A percentile compares a stretch with the other conserved stretches of the same genome.
Evolutionary conservation across 2,113 vertebrate species (phyloP).

Genomic region (Platysternon megacephalum): DNA sequence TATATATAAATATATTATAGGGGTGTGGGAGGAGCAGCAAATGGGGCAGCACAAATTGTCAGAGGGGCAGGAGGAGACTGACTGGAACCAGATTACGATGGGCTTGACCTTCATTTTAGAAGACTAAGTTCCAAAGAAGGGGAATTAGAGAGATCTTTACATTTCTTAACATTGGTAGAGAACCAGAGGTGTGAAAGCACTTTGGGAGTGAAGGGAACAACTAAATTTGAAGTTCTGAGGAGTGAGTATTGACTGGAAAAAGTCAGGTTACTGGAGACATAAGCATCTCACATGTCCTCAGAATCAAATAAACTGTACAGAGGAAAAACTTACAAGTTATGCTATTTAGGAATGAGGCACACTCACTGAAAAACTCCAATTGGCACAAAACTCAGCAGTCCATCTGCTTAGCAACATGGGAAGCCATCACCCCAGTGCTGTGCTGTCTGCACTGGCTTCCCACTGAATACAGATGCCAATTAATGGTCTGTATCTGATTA

Average conservation of each 20-base stretch:
- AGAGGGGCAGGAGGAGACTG: background rate
- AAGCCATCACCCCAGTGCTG: background rate
- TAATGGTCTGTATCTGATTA: background rate
- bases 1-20: background rate
- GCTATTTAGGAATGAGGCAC: background rate
- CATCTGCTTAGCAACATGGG: accelerated
- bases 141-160: background rate
- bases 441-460: background rate
- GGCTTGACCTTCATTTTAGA: background rate
- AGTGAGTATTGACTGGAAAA: background rate
- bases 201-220: background rate
- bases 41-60: background rate
- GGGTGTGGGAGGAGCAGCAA: background rate
- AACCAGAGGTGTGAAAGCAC: background rate
- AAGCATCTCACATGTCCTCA: background rate
- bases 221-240: background rate
- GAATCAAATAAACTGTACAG: background rate
- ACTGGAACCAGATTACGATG: background rate
- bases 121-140: background rate
- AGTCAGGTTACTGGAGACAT: background rate
- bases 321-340: background rate
- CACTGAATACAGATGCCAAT: background rate
- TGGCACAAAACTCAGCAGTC: background rate
- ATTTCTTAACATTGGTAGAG: background rate
- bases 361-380: accelerated